Base-by-base conservation (phyloP, 2,888 invertebrate genomes). In the Gortyna flavago region DNA sequence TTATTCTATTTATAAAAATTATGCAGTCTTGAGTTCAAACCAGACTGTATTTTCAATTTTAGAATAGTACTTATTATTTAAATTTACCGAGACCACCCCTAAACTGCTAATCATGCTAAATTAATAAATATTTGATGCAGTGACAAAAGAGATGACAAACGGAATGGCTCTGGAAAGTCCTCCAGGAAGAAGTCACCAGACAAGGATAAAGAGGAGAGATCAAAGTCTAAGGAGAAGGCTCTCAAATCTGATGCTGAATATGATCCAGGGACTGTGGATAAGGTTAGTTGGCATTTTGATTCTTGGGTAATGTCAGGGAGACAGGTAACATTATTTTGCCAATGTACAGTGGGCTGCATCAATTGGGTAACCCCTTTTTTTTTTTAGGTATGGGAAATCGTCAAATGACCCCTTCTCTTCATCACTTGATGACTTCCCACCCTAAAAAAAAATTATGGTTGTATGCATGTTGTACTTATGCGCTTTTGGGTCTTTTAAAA, bases 211-310 rank as follows among this genome's bases (percentile, higher is more conserved):
- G 96, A 96, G 35, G 96, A 96, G 41, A 95, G 97, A 83, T 97
- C 97, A 0, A 96, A 97, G 85, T 97, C 97, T 11, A 97, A 97
- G 72, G 97, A 97, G 48, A 97, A 97, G 83, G 94, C 96, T 85
- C 91, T 95, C 44, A 98, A 97, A 91, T 95, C 96, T 65, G 97
- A 97, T 83, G 96, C 96, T 69, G 97, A 98, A 48, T 98, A 98
- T 94, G 98, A 98, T 90, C 97, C 97, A 41, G 97, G 98, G 11
- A 97, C 97, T 92, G 97, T 98, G 83, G 98, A 98, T 91, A 98
- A 98, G 97, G 98, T 98, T 91, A 38, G 80, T 82, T 79, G 7
- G 8, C 2, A 21, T 61, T 65, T 51, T 68, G 18, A 18, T 54
- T 9, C 2, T 13, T 38, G 18, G n/a, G 6, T 54, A 35, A 35